Conservation (phyloP, 2,888 invertebrate genomes). For the Phyto melanocephala region DNA sequence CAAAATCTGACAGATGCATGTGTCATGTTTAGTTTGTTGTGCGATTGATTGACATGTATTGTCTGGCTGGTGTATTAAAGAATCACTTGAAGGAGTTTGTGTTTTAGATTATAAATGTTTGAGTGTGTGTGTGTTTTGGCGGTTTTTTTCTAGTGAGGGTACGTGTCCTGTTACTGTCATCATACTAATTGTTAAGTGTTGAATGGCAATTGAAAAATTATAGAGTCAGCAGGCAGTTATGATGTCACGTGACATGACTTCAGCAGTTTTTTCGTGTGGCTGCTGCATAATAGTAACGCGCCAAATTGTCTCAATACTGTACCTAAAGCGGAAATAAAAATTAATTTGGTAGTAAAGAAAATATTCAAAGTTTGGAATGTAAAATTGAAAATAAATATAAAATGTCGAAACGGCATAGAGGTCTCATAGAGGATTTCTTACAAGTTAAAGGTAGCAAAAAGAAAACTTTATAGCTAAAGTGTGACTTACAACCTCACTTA, state of each 20-base stretch:
- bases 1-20: slow-evolving; percentile 48
- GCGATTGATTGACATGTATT: slow-evolving; percentile 37
- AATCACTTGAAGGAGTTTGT: slow-evolving; percentile 19
- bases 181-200: background rate
- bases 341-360: no score
- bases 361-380: no score
- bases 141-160: background rate
- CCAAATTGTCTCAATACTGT: background rate
- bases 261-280: slow-evolving; percentile 18
- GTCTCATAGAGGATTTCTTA: no score
- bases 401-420: no score
- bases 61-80: background rate
- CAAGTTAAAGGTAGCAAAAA: no score
- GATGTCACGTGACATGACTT: slow-evolving; percentile 53
- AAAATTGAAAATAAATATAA: no score
- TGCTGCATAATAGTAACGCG: background rate
- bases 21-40: background rate
- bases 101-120: background rate
- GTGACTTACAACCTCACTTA: no score
- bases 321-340: no score
- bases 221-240: background rate
- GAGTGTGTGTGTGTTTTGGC: background rate
- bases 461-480: no score
- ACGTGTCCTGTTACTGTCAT: background rate
- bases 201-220: background rate